Percentiles rank a stretch among this genome's conserved stretches.
Evolutionary conservation across 2,797 vertebrate genomes (phyloP).

Genomic region (Myotis myotis): DNA sequence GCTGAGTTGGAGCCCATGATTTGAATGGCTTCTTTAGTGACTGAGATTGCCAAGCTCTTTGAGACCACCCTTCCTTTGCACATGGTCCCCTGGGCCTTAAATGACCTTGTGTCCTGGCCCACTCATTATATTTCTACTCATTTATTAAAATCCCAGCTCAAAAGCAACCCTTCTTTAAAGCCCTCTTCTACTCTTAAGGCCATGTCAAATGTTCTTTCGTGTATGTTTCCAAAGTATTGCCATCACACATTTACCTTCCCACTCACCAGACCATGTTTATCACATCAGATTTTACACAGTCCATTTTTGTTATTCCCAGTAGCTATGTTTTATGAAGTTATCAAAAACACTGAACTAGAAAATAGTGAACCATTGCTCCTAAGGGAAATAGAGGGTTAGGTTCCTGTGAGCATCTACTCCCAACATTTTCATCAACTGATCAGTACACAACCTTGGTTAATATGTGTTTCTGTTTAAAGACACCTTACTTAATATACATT

Average conservation of each 20-base stretch:
- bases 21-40: background rate
- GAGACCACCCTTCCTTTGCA: background rate
- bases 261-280: background rate
- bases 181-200: background rate
- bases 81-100: background rate
- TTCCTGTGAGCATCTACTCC: background rate
- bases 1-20: background rate
- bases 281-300: too few species aligned
- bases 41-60: background rate
- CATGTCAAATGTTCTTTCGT: background rate
- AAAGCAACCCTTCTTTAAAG: background rate
- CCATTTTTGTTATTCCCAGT: background rate
- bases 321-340: background rate
- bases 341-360: background rate
- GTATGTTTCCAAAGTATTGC: accelerated
- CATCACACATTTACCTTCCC: background rate
- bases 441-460: background rate
- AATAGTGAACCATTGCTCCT: background rate
- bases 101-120: background rate
- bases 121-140: background rate
- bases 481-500: background rate
- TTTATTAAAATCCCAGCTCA: background rate
- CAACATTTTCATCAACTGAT: background rate
- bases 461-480: background rate
- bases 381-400: background rate